Conservation (phyloP, 2,797 vertebrate genomes). For the Bradypodion ventrale region DNA sequence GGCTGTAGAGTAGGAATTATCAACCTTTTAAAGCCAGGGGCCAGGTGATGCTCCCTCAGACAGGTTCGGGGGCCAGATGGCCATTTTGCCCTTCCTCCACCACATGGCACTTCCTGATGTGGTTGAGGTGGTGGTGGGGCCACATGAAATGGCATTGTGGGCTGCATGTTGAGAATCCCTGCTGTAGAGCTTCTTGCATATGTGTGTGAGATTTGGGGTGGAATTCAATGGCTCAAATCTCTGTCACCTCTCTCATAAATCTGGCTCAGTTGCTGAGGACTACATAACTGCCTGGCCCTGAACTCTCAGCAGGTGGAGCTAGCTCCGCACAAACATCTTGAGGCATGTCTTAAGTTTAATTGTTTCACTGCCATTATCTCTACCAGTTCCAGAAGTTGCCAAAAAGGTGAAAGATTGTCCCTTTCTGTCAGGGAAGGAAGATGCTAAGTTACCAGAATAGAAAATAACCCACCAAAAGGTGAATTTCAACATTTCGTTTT, state of each 20-base stretch:
- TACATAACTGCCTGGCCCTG: not conserved
- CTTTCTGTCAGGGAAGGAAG: not conserved
- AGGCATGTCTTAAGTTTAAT: not conserved
- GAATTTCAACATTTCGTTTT: not conserved
- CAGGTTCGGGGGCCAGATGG: too few relatives aligned
- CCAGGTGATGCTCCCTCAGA: too few relatives aligned
- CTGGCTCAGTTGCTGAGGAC: not conserved
- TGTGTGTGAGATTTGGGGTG: not conserved
- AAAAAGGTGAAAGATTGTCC: not conserved
- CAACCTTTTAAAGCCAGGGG: too few relatives aligned
- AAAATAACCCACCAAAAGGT: not conserved
- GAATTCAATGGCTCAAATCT: not conserved
- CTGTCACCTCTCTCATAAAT: not conserved
- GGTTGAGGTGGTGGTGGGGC: too few relatives aligned
- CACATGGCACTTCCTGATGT: too few relatives aligned
- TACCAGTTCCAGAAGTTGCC: not conserved
- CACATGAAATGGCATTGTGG: too few relatives aligned
- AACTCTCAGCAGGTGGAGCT: constrained; percentile 2
- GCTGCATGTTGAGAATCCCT: too few relatives aligned
- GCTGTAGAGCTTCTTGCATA: not conserved
- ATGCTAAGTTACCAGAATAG: not conserved
- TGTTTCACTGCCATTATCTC: not conserved
- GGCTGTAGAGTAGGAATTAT: too few relatives aligned
- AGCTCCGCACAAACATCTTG: not conserved
- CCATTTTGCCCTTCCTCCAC: too few relatives aligned